Conservation (phyloP, 2,797 vertebrate genomes). For the Macropus fuliginosus region DNA sequence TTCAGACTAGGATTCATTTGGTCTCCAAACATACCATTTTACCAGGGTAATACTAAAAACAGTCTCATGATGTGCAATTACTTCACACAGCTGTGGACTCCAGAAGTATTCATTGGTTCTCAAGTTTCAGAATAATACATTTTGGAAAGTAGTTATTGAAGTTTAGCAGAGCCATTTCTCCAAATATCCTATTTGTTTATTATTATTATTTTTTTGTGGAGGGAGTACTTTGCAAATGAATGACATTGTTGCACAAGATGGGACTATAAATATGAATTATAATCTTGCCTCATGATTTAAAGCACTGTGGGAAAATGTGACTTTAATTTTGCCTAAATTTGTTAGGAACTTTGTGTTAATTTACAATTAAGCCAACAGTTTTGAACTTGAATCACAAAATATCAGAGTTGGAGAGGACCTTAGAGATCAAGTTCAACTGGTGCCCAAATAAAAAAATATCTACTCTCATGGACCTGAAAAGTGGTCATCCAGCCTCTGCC, state of each 20-base stretch:
- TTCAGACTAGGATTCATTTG: constrained; percentile 64
- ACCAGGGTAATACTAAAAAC: constrained; percentile 22
- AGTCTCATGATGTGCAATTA: constrained; percentile 59
- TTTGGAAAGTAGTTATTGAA: constrained; percentile 40
- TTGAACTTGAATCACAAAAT: not conserved
- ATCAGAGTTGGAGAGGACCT: not conserved
- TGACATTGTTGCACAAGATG: not conserved
- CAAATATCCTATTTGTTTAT: constrained; percentile 41
- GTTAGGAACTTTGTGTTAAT: not conserved
- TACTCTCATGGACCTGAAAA: not conserved
- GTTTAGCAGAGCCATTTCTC: constrained; percentile 52
- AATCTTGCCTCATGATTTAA: constrained; percentile 17
- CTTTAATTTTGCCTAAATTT: constrained; percentile 34
- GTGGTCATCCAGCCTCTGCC: not conserved
- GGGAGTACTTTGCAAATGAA: constrained; percentile 45
- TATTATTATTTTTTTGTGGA: constrained; percentile 12
- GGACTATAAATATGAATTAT: not conserved
- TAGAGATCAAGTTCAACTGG: not conserved
- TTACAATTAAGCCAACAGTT: not conserved
- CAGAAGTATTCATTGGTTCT: constrained; percentile 63
- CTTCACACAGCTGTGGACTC: constrained; percentile 54
- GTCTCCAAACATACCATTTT: constrained; percentile 69
- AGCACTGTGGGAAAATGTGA: constrained; percentile 26
- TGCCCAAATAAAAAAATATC: not conserved
- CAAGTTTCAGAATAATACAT: constrained; percentile 58